A percentile compares a stretch with the other conserved stretches of the same genome.
These are phyloP conservation scores for Sterrhoptilus dennistouni DNA, from an alignment of 2,113 vertebrate species.

Conservation along the genomic window DNA sequence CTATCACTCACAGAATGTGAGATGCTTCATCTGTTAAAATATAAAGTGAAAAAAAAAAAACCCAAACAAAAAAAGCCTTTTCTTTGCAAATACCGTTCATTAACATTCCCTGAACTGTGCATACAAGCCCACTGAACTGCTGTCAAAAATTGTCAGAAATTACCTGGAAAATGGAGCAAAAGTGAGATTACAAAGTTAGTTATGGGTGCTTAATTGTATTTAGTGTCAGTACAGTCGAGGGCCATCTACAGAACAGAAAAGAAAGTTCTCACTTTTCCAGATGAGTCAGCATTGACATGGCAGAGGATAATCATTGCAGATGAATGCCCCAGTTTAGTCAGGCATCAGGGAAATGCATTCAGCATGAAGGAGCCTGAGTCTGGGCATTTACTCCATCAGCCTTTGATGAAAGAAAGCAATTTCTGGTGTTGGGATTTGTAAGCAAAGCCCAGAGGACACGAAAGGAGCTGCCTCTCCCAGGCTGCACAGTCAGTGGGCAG, in stretches of 20 bases:
- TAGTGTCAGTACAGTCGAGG: background rate
- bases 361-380: background rate
- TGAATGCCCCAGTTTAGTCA: background rate
- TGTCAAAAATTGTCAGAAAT: background rate
- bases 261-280: background rate
- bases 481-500: rapidly evolving
- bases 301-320: background rate
- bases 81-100: background rate
- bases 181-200: background rate
- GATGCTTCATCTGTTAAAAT: background rate
- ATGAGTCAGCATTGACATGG: background rate
- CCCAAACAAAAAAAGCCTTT: background rate
- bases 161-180: background rate
- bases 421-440: background rate
- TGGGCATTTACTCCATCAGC: background rate
- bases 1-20: background rate
- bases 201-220: background rate
- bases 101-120: background rate
- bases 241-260: background rate
- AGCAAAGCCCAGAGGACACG: background rate
- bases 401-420: background rate
- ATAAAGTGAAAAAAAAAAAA: background rate
- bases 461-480: background rate
- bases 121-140: background rate
- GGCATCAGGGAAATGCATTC: background rate